phyloP scores from a whole-genome alignment of 2,888 invertebrate genomes.

The Lithophane semibrunnea region DNA sequence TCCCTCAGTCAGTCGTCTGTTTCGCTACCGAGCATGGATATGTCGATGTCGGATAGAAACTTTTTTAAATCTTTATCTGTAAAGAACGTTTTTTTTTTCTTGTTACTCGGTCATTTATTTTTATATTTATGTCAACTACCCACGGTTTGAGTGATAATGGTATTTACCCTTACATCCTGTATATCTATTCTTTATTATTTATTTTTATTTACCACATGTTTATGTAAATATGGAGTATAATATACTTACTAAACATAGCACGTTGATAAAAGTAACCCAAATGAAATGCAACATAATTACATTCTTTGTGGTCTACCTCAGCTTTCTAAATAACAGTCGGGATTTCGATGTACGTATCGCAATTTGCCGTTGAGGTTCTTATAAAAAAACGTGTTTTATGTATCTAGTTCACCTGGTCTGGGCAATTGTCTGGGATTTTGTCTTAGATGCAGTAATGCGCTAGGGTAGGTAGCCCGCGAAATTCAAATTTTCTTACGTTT shows the following conservation, averaged over 20 bases:
- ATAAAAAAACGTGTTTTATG: slow-evolving; percentile 9
- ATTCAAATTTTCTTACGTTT: no score
- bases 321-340: slow-evolving; percentile 50
- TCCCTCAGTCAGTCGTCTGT: no score
- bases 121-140: no score
- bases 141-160: no score
- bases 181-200: neutral
- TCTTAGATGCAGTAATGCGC: no score
- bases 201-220: neutral
- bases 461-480: no score
- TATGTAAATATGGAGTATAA: neutral
- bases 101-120: no score
- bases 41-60: no score
- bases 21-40: no score
- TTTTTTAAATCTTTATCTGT: no score
- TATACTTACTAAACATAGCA: neutral
- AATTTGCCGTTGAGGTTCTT: slow-evolving; percentile 34
- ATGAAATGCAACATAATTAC: slow-evolving; percentile 22
- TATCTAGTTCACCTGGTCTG: slow-evolving; percentile 23
- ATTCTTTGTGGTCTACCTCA: slow-evolving; percentile 59
- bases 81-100: no score
- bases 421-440: neutral
- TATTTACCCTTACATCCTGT: no score
- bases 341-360: slow-evolving; percentile 12
- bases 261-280: slow-evolving; percentile 24